Evolutionary conservation across 2,888 invertebrate genomes (phyloP), one percentile per base, ranked within the genome.

Genomic region (Watsonalla binaria): DNA sequence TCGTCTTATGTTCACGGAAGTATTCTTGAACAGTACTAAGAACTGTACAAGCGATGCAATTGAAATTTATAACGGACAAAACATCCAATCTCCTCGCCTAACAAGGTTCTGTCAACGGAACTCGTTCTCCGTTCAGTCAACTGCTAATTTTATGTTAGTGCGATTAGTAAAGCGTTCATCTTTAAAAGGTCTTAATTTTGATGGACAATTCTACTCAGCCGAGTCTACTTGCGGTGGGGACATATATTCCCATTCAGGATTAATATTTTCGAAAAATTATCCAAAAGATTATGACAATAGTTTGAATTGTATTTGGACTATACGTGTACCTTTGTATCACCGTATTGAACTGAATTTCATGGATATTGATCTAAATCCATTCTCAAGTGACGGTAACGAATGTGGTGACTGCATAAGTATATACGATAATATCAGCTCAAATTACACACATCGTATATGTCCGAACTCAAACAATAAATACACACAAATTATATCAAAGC

Each of bases 241-340:
- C 54, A 92, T 95, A 57, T 82, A 80, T 0, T 78, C 94, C 0
- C 80, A 87, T 0, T 85, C 87, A 5, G 98, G 97, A 0, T 74
- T 83, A 0, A 93, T 98, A 55, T 92, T 93, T 66, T 96, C 97
- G 0, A 94, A 95, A 8, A 96, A 97, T 74, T 98, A 96, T 83
- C 98, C 98, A 0, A 81, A 92, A 54, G 94, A 94, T 69, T 98
- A 97, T 84, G 95, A 95, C 0, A 81, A 87, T 49, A 92, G 93
- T 67, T 91, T 94, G 54, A 92, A 95, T 59, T 98, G 98, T 74
- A 92, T 93, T 52, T 98, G 97, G 96, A 77, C 92, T 9, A 93
- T 98, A 55, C 84, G 87, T 47, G 93, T 96, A 0, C 92, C 94
- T 48, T 71, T 78, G 57, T 91, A 94, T 82, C 95, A 96, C 74